A percentile compares a stretch with the other conserved stretches of the same genome.
Evolutionary conservation across 2,113 vertebrate genomes (phyloP).

Genomic region (Tetraodon nigroviridis): DNA sequence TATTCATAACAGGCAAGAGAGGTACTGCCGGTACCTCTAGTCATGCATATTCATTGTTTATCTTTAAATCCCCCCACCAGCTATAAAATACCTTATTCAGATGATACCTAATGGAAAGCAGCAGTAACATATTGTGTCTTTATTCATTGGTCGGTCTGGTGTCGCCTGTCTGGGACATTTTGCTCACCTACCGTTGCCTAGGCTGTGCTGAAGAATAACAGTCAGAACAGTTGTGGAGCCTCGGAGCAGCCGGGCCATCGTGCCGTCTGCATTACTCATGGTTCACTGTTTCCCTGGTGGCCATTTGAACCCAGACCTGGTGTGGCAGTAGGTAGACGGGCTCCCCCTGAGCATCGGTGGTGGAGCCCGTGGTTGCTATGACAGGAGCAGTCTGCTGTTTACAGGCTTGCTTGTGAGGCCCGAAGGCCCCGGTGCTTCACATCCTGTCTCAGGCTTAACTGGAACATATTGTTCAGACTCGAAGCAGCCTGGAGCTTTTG

Average conservation of each 20-base stretch:
- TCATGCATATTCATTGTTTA: conserved; percentile 76
- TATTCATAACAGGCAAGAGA: conserved; percentile 67
- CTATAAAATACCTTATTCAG: conserved; percentile 32
- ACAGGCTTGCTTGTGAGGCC: conserved; percentile 59
- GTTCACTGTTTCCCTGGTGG: conserved; percentile 65
- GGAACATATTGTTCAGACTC: conserved; percentile 69
- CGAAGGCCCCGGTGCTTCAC: conserved; percentile 58
- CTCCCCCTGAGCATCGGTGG: conserved; percentile 62
- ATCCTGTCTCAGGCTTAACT: conserved; percentile 63
- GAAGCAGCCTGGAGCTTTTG: conserved; percentile 49
- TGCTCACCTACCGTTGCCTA: conserved; percentile 24
- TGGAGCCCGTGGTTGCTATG: conserved; percentile 53
- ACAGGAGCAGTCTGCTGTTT: conserved; percentile 72
- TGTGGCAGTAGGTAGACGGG: conserved; percentile 67
- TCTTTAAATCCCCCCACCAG: conserved; percentile 40
- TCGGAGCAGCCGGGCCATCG: conserved; percentile 38
- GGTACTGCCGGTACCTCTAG: conserved; percentile 42
- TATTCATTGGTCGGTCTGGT: conserved; percentile 24
- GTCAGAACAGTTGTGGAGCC: conserved; percentile 47
- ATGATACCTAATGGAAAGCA: conserved; percentile 32
- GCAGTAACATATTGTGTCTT: conserved; percentile 36
- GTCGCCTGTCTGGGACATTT: conserved; percentile 11
- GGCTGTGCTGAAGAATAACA: conserved; percentile 32
- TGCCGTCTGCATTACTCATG: conserved; percentile 68
- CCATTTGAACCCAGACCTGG: conserved; percentile 61